Percentiles rank a stretch among this genome's conserved stretches.
phyloP scores from a whole-genome alignment of 2,113 vertebrate species.

The Camarhynchus parvulus region DNA sequence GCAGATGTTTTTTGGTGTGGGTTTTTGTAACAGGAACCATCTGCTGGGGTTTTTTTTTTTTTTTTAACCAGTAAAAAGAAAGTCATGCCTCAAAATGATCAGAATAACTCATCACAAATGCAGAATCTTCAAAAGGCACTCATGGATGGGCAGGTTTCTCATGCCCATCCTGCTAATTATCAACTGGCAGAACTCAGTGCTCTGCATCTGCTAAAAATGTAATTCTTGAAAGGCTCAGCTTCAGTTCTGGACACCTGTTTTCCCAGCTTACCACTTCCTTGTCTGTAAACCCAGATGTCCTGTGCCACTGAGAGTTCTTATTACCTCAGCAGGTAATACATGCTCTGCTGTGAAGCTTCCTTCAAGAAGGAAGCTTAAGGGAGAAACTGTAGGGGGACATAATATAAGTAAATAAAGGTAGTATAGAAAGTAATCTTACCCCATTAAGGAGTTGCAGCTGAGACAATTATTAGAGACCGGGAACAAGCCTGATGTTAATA shows the following conservation, averaged over 20 bases:
- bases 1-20: neutral
- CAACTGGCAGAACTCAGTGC: neutral
- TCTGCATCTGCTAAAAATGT: neutral
- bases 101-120: conserved; percentile 22
- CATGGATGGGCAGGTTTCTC: neutral
- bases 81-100: neutral
- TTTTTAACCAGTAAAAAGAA: neutral
- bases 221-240: neutral
- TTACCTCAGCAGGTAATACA: neutral
- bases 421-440: too few relatives aligned
- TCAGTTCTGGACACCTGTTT: conserved; percentile 21
- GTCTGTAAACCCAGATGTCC: neutral
- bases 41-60: neutral
- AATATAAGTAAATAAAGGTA: too few relatives aligned
- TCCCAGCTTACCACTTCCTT: neutral
- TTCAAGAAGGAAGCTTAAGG: neutral
- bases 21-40: neutral
- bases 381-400: neutral
- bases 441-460: too few relatives aligned
- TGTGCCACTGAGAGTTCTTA: neutral
- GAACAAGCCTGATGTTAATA: too few relatives aligned
- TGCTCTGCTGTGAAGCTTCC: neutral
- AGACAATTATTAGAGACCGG: too few relatives aligned
- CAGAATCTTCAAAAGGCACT: neutral
- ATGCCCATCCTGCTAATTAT: neutral